A percentile compares a stretch with the other conserved stretches of the same genome.
These are phyloP conservation scores for Pan paniscus DNA, from an alignment of 2,113 vertebrate genomes.

Conservation along the genomic window DNA sequence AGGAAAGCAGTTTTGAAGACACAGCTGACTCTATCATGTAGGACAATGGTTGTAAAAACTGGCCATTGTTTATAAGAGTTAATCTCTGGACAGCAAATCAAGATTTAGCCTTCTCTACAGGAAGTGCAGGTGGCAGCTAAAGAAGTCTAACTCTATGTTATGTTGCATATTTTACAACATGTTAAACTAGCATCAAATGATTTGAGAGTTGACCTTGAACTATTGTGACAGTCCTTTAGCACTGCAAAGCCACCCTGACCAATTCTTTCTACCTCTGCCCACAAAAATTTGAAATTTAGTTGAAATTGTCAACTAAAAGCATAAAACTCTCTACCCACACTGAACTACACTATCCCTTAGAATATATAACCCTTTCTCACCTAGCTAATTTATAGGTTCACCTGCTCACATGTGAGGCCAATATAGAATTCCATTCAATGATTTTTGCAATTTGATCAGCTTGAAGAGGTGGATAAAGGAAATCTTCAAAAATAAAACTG, in stretches of 20 bases:
- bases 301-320: background rate
- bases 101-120: background rate
- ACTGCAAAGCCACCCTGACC: background rate
- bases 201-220: background rate
- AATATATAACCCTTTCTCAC: constrained; percentile 14
- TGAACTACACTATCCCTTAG: background rate
- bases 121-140: background rate
- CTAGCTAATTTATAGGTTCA: constrained; percentile 41
- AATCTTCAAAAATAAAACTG: constrained; percentile 65
- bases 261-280: background rate
- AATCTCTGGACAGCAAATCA: background rate
- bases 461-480: constrained; percentile 45
- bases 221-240: background rate
- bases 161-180: background rate
- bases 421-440: constrained; percentile 40
- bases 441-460: constrained; percentile 59
- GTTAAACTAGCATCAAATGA: background rate
- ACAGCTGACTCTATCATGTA: background rate
- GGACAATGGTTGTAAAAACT: background rate
- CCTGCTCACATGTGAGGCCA: background rate
- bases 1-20: background rate
- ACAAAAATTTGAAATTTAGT: background rate
- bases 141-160: background rate
- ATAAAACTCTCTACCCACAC: background rate
- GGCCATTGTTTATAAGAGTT: background rate